Base-by-base conservation (phyloP, 2,797 vertebrate species). In the Erethizon dorsatum region DNA sequence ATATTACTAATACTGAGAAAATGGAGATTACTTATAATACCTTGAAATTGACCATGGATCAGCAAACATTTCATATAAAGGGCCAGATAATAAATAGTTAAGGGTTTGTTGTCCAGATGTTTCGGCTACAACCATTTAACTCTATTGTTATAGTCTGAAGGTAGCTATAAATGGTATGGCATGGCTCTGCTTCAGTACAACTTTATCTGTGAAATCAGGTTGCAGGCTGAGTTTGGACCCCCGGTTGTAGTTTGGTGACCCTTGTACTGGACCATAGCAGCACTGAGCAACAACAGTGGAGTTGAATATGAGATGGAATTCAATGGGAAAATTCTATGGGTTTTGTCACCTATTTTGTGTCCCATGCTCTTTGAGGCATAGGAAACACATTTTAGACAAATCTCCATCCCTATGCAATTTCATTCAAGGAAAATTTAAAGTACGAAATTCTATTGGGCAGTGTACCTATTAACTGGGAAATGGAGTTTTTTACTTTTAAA, bases 11-110 rank as follows among this genome's bases (percentile, higher is more conserved):
- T 41, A 3, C 3, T 92, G 20, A 12, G 24, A 54, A 45, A 89
- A 83, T 20, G 14, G 45, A 89, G 15, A 67, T 91, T 57, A 54
- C n/a, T 78, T 52, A 90, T 28, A 82, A 79, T 88, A 18, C 56
- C 56, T 41, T 61, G 22, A 20, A 50, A 24, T 18, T 91, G 33
- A 54, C 33, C 50, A 65, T 52, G 2, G 14, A 0, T 69, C 90
- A 85, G 17, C 26, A 86, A 88, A 78, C 20, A 28, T 95, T 94
- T 90, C 83, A 47, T 52, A 57, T 87, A 41, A 86, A 94, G 67
- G 69, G 26, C 1, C 7, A 92, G 56, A 85, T 56, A 65, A 67
- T 56, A 83, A 63, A 26, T 88, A 95, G 73, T 91, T 92, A 54
- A 67, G 41, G 10, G 41, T 92, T 92, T 95, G 45, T 28, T 2